Percentiles rank a stretch among this genome's conserved stretches.
Conservation (phyloP, 2,113 vertebrate genomes). For the Brachyhypopomus occidentalis region DNA sequence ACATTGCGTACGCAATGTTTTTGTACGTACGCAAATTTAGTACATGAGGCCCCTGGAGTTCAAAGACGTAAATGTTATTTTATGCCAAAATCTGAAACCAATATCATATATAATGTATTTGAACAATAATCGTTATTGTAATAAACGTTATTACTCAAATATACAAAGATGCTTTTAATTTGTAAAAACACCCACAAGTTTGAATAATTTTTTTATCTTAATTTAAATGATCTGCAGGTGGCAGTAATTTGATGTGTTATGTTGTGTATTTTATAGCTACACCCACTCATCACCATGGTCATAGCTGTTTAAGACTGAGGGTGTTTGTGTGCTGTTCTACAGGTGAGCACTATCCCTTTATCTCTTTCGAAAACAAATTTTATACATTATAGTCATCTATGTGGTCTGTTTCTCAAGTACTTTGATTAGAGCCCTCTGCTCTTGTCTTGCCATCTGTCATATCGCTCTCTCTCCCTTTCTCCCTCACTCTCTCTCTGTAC, state of each 20-base stretch:
- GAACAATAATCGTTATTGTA: too few species aligned
- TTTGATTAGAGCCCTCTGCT: too few species aligned
- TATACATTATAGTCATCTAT: too few species aligned
- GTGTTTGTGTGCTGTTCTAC: constrained; percentile 94
- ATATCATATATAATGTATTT: too few species aligned
- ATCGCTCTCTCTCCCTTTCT: constrained; percentile 17
- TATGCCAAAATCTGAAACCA: too few species aligned
- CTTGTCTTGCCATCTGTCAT: constrained; percentile 11
- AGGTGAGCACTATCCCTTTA: constrained; percentile 75
- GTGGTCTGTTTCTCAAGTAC: too few species aligned
- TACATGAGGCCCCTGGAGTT: too few species aligned
- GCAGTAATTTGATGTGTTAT: constrained; percentile 58
- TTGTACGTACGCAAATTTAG: too few species aligned
- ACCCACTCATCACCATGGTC: constrained; percentile 88
- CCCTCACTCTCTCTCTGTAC: not conserved
- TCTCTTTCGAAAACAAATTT: not conserved
- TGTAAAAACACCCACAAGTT: not conserved
- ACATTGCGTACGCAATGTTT: too few species aligned
- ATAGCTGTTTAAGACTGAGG: constrained; percentile 92
- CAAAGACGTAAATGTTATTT: too few species aligned
- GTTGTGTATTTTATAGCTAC: constrained; percentile 77
- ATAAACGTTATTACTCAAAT: too few species aligned
- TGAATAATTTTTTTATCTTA: not conserved
- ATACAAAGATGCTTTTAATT: too few species aligned
- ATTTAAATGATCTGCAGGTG: constrained; percentile 58